Evolutionary conservation across 2,797 vertebrate species (phyloP), one percentile per base, ranked within the genome.

Genomic region (Xerus rutilus): DNA sequence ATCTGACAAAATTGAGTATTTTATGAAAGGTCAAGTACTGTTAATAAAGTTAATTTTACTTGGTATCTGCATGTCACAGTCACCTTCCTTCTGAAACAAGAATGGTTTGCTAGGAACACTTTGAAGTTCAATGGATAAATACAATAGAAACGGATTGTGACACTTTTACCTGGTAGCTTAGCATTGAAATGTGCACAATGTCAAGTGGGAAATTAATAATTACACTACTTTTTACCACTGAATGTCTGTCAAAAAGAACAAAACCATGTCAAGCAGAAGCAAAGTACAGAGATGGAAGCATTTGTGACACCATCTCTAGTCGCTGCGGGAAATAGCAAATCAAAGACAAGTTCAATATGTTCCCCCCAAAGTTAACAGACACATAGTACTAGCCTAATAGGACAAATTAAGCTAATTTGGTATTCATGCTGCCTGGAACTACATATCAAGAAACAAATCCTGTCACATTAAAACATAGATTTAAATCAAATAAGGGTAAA

Each of bases 121-220:
- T 88, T 90, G 94, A 96, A 93, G 69, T 85, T 94, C 81, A 88
- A 18, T 81, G 47, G 69, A 81, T 45, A 96, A 93, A 69, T 86
- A 76, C 52, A 90, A 93, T 81, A 95, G 82, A 94, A 97, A 96
- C 72, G 87, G 84, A 85, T 79, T 96, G 23, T 94, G 93, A 95
- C 84, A 91, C 82, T 97, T 90, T 93, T 87, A 92, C 96, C 85
- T 88, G 47, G 83, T 95, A 94, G 86, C 79, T 97, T 96, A 90
- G 93, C 86, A 94, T 15, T 77, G 78, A 96, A 97, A 96, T 95
- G 77, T 89, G 94, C 96, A 95, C 92, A 95, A 35, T 97, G 96
- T 96, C 97, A 98, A 94, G 73, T 95, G 86, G 86, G 82, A 98
- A 97, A 96, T 97, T 96, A 97, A 96, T 95, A 91, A 96, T 97